Percentiles rank a stretch among this genome's conserved stretches.
These are phyloP conservation scores for Nasonovia ribisnigri DNA, from an alignment of 2,888 invertebrate genomes.

Conservation along the genomic window DNA sequence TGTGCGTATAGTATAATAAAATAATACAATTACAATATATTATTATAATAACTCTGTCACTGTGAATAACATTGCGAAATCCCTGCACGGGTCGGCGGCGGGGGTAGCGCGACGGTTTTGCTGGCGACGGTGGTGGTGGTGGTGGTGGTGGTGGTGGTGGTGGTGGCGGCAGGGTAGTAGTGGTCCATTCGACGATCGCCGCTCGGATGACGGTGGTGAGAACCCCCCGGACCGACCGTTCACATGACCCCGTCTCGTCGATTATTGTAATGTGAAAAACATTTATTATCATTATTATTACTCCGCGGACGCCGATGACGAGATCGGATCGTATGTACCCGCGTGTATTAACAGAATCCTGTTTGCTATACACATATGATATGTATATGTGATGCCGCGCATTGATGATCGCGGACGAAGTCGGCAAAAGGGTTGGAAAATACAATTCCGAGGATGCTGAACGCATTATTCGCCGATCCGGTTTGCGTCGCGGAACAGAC, in stretches of 20 bases:
- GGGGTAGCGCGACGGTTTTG: background rate
- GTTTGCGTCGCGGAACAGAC: constrained; percentile 23
- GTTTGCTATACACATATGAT: background rate
- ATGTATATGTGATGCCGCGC: background rate
- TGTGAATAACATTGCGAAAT: constrained; percentile 33
- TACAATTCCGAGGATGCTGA: constrained; percentile 47
- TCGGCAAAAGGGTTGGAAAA: background rate
- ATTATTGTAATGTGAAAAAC: constrained; percentile 30
- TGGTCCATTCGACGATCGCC: constrained; percentile 49
- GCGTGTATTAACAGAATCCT: constrained; percentile 23
- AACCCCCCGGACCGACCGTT: constrained; percentile 48
- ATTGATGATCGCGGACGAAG: constrained; percentile 14
- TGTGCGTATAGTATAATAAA: background rate
- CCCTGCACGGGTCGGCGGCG: constrained; percentile 4
- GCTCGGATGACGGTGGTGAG: constrained; percentile 52
- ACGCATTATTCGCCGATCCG: constrained; percentile 37
- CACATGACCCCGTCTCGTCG: constrained; percentile 60
- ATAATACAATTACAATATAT: background rate
- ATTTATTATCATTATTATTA: too few species aligned
- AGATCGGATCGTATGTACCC: constrained; percentile 30
- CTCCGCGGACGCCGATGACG: constrained; percentile 15
- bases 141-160: background rate
- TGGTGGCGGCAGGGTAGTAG: background rate
- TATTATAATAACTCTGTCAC: background rate
- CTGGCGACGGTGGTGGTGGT: background rate